phyloP scores from a whole-genome alignment of 2,888 invertebrate genomes.

The Oscheius myriophilus region DNA sequence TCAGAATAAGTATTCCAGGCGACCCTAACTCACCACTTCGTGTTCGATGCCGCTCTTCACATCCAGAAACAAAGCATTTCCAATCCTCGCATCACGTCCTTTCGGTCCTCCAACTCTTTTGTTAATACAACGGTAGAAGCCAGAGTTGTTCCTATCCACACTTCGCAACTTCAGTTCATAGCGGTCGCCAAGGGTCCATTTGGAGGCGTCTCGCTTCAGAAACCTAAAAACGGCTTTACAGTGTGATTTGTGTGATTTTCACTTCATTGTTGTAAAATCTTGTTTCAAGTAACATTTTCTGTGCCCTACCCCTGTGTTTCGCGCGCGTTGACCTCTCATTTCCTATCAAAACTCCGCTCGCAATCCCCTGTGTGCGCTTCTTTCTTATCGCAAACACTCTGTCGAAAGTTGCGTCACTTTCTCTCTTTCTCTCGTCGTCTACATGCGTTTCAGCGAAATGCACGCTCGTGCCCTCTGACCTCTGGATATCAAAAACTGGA shows the following conservation, averaged over 20 bases:
- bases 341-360: neutral
- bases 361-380: neutral
- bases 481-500: neutral
- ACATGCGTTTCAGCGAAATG: too few species aligned
- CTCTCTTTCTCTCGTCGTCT: too few species aligned
- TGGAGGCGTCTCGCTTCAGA: conserved; percentile 35
- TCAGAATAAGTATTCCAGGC: neutral
- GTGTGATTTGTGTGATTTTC: too few species aligned
- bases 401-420: too few species aligned
- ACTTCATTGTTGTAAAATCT: neutral
- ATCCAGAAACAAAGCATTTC: conserved; percentile 10
- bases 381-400: neutral
- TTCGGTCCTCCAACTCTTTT: conserved; percentile 11
- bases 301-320: neutral
- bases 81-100: conserved; percentile 7
- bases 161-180: conserved; percentile 42
- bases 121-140: conserved; percentile 49
- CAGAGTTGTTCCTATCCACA: conserved; percentile 40
- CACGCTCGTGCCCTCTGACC: neutral
- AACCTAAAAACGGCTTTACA: conserved; percentile 28
- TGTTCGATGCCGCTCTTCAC: neutral
- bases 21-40: conserved; percentile 2
- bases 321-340: neutral
- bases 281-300: neutral
- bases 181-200: conserved; percentile 41